Evolutionary conservation across 2,888 invertebrate species (phyloP), one percentile per base, ranked within the genome.

Genomic region (Asteroscopus sphinx): DNA sequence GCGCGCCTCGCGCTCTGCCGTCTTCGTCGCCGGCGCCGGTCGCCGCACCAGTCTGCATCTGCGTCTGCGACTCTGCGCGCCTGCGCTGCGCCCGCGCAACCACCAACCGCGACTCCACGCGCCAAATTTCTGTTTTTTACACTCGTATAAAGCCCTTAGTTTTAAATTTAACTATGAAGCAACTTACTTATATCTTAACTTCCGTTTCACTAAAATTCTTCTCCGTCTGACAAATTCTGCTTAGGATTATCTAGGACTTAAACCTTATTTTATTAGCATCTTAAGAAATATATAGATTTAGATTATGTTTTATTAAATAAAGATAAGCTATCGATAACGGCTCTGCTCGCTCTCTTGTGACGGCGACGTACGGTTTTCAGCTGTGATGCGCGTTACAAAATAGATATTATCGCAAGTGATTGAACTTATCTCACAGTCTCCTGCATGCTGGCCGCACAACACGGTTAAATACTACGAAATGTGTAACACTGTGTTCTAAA

Each of bases 301-400:
- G 80, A 83, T 84, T 81, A 67, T 80, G 74, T n/a, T n/a, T n/a
- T n/a, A n/a, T n/a, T n/a, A n/a, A n/a, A 75, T 79, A 81, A 62
- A 76, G 72, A 55, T 62, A 72, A 45, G 36, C 62, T 53, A 78
- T 77, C 68, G 85, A 85, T 87, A 89, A 83, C 69, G 46, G 63
- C 68, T 73, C 65, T 62, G 51, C 48, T 73, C 76, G 77, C 75
- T 76, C 72, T 76, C 58, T 52, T 42, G 39, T 33, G 16, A 33
- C 42, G 21, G 16, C 32, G 42, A 45, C 45, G 40, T 44, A 36
- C 25, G 36, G 53, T 49, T 40, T 66, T 74, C 71, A 58, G 68
- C 60, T 48, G 53, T 60, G 54, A 52, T 59, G 56, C 64, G 72
- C 66, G 68, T 80, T 79, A 69, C 71, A 77, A 81, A 79, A 82